Base-by-base conservation (phyloP, 2,797 vertebrate genomes). In the Simalia tracyae region DNA sequence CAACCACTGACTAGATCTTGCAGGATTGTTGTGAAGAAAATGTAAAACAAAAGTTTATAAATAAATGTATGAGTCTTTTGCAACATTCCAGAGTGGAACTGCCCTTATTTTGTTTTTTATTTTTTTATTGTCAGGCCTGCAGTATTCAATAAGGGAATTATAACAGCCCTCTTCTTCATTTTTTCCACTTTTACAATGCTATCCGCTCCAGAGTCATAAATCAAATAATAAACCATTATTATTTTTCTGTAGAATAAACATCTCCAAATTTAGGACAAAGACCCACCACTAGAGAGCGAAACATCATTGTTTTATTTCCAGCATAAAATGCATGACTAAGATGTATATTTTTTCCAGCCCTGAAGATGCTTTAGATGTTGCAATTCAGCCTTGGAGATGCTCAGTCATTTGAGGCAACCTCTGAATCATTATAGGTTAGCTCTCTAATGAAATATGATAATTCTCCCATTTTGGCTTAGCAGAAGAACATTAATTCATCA, bases 401-500 rank as follows among this genome's bases (percentile, higher is more conserved):
- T 84, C 60, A 46, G 60, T 36, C 81, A 91, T 93, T 63, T 86
- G 72, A 84, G 50, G 88, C 68, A 89, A 50, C 31, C 60, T 91
- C 64, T 86, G 46, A 46, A 57, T 64, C 64, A 46, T 57, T 36
- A 81, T 42, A 26, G 22, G 42, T 63, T 87, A 28, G 14, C 61
- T 84, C 6, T 57, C 88, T 88, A 88, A 92, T 88, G 60, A 84
- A 90, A 90, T 66, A 56, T 17, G 72, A 90, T 36, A 2, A 61
- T 61, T n/a, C 68, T 92, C 57, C 61, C 76, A 26, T 85, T 88
- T 86, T 88, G 72, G 36, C 54, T 89, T 50, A 59, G 81, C n/a
- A 10, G 31, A 57, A 9, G 5, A 57, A 26, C 56, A 54, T 76
- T 92, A 91, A 91, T 95, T 93, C 92, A 92, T 91, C 92, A 90